Evolutionary conservation across 2,888 invertebrate species (phyloP).

Genomic region (Philereme transversata): DNA sequence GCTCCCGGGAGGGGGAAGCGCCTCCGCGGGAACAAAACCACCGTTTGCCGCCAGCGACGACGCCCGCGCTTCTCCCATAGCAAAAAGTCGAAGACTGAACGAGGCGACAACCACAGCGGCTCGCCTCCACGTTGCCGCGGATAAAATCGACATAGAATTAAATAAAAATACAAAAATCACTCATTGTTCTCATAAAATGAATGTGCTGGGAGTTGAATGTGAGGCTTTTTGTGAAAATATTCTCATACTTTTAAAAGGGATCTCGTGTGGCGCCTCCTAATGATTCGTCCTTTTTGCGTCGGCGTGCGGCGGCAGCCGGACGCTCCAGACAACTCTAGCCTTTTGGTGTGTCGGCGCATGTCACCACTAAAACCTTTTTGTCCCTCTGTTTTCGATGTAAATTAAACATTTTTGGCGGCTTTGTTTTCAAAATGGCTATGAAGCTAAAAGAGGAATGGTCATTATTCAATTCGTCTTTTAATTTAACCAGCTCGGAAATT

Average conservation of each 20-base stretch:
- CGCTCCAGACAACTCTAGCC: conserved; percentile 69
- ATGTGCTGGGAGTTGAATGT: conserved; percentile 83
- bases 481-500: not conserved
- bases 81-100: conserved; percentile 80
- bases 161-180: conserved; percentile 84
- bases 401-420: conserved; percentile 79
- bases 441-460: conserved; percentile 13
- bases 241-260: conserved; percentile 84
- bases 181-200: conserved; percentile 85
- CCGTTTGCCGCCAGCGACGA: conserved; percentile 60
- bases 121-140: conserved; percentile 75
- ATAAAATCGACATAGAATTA: conserved; percentile 84
- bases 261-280: conserved; percentile 84
- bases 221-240: conserved; percentile 83
- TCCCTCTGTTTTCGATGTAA: conserved; percentile 74
- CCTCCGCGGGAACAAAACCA: conserved; percentile 65
- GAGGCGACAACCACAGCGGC: conserved; percentile 77
- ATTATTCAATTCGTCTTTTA: conserved; percentile 12
- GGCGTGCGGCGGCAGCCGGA: conserved; percentile 62
- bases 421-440: conserved; percentile 58
- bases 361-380: conserved; percentile 73
- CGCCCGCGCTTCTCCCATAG: conserved; percentile 70
- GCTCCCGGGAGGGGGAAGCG: conserved; percentile 50
- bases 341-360: conserved; percentile 79
- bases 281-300: conserved; percentile 81